phyloP scores from a whole-genome alignment of 2,888 invertebrate species.

The Adelognathus sp. region DNA sequence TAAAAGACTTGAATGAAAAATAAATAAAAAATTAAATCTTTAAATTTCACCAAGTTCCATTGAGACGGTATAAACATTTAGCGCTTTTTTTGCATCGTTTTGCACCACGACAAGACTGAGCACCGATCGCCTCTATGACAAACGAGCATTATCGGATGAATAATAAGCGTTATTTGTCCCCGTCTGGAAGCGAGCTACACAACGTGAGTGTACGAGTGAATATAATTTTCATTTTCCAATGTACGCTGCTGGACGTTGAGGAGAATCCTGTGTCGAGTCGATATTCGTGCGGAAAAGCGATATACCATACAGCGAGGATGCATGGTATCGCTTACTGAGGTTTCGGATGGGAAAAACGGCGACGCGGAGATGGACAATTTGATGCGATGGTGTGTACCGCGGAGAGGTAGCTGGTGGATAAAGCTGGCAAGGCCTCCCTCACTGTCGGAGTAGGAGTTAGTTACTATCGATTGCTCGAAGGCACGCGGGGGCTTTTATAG shows the following conservation, averaged over 20 bases:
- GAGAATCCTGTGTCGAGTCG: slow-evolving; percentile 25
- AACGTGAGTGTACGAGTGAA: slow-evolving; percentile 21
- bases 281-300: slow-evolving; percentile 44
- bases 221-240: slow-evolving; percentile 51
- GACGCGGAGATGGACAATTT: slow-evolving; percentile 32
- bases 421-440: slow-evolving; percentile 1
- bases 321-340: not conserved
- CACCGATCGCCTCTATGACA: slow-evolving; percentile 51
- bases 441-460: slow-evolving; percentile 37
- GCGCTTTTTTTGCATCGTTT: no score
- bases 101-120: not conserved
- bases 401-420: not conserved
- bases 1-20: slow-evolving; percentile 4
- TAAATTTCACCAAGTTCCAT: no score
- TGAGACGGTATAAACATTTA: slow-evolving; percentile 38
- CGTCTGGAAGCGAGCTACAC: slow-evolving; percentile 42
- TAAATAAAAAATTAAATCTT: not conserved
- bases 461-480: slow-evolving; percentile 53
- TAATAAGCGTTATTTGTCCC: slow-evolving; percentile 57
- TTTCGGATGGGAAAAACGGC: not conserved
- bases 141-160: slow-evolving; percentile 52
- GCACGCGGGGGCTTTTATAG: no score
- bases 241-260: not conserved
- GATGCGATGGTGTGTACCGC: slow-evolving; percentile 13
- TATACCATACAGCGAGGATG: not conserved